These are phyloP conservation scores for Cheumatopsyche charites DNA, from an alignment of 1,140 invertebrate species.

Conservation along the genomic window DNA sequence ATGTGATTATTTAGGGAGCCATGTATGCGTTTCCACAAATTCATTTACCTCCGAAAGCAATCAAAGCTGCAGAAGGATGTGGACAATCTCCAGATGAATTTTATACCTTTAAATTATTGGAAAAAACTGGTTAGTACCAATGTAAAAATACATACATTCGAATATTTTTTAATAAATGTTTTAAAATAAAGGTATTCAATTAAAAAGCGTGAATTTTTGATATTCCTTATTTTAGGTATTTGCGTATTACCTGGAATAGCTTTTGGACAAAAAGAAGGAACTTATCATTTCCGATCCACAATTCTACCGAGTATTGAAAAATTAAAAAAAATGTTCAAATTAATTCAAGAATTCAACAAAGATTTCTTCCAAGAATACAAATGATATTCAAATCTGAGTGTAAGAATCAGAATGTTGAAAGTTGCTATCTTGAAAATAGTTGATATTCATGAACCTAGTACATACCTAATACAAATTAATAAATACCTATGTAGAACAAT, in stretches of 20 bases:
- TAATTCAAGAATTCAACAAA: conserved; percentile 84
- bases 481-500: too few relatives aligned
- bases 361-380: too few relatives aligned
- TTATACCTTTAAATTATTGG: conserved; percentile 94
- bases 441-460: too few relatives aligned
- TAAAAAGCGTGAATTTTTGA: background rate
- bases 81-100: conserved; percentile 85
- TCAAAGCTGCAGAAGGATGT: conserved; percentile 75
- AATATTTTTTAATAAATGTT: background rate
- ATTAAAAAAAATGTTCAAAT: conserved; percentile 84
- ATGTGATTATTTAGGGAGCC: conserved; percentile 74
- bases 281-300: conserved; percentile 93
- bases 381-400: too few relatives aligned
- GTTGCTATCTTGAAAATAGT: too few relatives aligned
- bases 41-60: conserved; percentile 75
- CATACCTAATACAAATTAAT: too few relatives aligned
- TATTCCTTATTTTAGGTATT: conserved; percentile 63
- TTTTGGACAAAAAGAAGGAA: conserved; percentile 93
- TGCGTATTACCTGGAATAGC: conserved; percentile 92
- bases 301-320: conserved; percentile 90
- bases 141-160: too few relatives aligned
- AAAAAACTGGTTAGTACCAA: conserved; percentile 84
- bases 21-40: conserved; percentile 97
- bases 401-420: too few relatives aligned
- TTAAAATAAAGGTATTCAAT: background rate